phyloP scores from a whole-genome alignment of 2,113 vertebrate genomes.

The Drymodes brunneopygia region DNA sequence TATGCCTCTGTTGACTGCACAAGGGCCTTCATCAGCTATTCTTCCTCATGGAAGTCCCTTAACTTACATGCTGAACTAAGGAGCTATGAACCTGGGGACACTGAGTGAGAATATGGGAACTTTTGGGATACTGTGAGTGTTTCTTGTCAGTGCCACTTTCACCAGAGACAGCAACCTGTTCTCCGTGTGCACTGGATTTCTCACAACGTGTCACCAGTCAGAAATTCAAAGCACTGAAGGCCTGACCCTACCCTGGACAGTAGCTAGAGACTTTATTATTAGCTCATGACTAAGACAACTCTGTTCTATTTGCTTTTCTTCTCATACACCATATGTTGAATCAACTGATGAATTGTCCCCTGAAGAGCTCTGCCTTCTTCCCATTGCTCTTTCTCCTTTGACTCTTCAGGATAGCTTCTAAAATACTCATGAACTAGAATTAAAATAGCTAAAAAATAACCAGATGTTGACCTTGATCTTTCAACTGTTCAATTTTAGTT shows the following conservation, averaged over 20 bases:
- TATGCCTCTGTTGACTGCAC: background rate
- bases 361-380: slow-evolving; percentile 8
- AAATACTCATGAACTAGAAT: background rate
- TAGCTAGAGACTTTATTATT: background rate
- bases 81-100: background rate
- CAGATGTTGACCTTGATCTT: slow-evolving; percentile 41
- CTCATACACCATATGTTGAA: background rate
- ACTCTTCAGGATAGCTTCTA: background rate
- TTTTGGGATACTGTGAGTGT: background rate
- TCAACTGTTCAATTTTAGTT: slow-evolving; percentile 40
- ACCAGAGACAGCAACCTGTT: background rate
- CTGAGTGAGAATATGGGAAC: background rate
- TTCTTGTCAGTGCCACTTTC: background rate
- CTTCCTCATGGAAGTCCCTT: background rate
- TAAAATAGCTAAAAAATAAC: slow-evolving; percentile 53
- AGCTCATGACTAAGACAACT: background rate
- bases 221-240: background rate
- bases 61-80: background rate
- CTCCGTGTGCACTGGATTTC: background rate
- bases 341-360: background rate
- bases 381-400: background rate
- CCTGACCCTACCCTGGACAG: background rate
- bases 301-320: background rate
- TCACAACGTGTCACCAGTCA: fast-evolving
- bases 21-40: background rate